Conservation (phyloP, 2,888 invertebrate species). For the Schizaphis graminum region DNA sequence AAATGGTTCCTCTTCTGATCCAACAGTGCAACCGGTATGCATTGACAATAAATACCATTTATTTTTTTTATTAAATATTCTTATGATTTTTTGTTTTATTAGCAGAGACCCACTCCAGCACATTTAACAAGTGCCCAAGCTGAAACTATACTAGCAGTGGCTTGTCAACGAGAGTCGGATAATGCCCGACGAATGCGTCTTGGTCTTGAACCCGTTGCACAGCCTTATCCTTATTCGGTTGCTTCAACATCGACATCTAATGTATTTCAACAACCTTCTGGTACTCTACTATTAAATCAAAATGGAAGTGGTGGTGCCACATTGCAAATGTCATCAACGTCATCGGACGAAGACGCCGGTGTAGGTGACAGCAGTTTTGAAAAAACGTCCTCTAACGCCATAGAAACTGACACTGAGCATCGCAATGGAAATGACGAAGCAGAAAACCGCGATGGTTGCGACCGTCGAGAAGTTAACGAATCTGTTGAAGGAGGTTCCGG, state of each 20-base stretch:
- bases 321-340: conserved; percentile 49
- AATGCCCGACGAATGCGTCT: conserved; percentile 97
- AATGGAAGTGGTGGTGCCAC: conserved; percentile 2
- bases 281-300: conserved; percentile 7
- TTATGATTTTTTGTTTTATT: conserved; percentile 67
- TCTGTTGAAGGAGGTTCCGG: neutral
- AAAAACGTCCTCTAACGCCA: neutral
- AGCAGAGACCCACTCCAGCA: conserved; percentile 95
- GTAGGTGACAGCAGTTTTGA: conserved; percentile 47
- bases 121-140: conserved; percentile 97
- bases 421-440: neutral
- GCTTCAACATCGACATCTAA: neutral
- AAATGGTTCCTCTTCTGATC: conserved; percentile 44
- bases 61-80: neutral
- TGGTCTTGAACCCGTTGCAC: conserved; percentile 93
- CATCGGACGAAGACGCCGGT: conserved; percentile 40
- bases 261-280: conserved; percentile 30
- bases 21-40: conserved; percentile 63
- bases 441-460: neutral
- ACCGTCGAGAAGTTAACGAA: neutral
- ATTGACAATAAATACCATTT: neutral
- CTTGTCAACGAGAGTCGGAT: conserved; percentile 97
- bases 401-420: neutral
- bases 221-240: conserved; percentile 73
- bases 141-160: conserved; percentile 94